Evolutionary conservation across 2,888 invertebrate genomes (phyloP).

Genomic region (Invenusta paracnida): DNA sequence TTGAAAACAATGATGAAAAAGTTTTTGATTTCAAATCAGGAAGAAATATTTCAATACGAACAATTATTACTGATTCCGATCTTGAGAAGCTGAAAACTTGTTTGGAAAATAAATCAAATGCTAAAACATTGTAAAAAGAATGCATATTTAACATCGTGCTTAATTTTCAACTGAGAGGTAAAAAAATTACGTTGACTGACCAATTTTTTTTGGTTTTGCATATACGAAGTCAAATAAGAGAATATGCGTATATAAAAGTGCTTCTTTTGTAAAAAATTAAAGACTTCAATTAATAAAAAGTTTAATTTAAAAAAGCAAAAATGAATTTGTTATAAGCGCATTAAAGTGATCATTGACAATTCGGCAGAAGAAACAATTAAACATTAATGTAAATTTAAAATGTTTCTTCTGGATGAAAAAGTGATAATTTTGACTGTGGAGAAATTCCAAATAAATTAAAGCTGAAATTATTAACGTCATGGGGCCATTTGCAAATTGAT

Average conservation of each 20-base stretch:
- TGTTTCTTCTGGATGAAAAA: neutral
- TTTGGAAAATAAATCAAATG: neutral
- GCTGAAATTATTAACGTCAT: neutral
- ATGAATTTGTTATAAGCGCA: no score
- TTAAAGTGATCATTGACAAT: neutral
- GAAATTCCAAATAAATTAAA: slow-evolving; percentile 12
- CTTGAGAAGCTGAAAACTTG: neutral
- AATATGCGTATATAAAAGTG: slow-evolving; percentile 3
- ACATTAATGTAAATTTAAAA: slow-evolving; percentile 4
- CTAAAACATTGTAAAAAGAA: neutral
- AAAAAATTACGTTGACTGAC: neutral
- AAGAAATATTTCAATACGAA: slow-evolving; percentile 18
- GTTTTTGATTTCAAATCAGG: neutral
- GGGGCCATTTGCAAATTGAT: neutral
- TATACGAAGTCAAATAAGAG: neutral
- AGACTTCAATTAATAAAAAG: slow-evolving; percentile 2
- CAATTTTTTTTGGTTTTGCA: neutral
- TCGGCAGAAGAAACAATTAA: neutral
- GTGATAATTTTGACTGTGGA: neutral
- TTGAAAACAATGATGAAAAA: slow-evolving; percentile 24
- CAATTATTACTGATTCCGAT: neutral
- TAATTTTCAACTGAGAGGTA: neutral
- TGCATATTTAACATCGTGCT: slow-evolving; percentile 27
- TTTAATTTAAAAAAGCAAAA: slow-evolving; percentile 23
- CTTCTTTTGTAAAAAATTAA: slow-evolving; percentile 24